A percentile compares a stretch with the other conserved stretches of the same genome.
Conservation (phyloP, 30 jellyfish, hydroid and myxozoan species). For the Calvadosia cruxmelitensis region DNA sequence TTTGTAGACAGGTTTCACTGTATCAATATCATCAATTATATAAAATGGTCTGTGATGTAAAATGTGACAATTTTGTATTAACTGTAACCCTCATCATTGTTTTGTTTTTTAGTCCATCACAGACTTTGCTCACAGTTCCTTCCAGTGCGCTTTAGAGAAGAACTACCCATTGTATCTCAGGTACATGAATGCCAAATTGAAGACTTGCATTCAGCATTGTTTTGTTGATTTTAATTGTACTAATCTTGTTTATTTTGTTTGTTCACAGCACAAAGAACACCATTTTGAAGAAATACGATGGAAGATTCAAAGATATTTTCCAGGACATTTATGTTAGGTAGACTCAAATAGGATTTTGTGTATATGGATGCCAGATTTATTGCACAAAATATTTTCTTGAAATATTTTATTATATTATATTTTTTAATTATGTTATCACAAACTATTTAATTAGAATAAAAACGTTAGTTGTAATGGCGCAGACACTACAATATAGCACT, state of each 20-base stretch:
- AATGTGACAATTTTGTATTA: no score
- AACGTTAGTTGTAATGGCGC: no score
- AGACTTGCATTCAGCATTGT: neutral
- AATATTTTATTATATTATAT: no score
- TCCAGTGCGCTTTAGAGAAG: slow-evolving; percentile 64
- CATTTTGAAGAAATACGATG: slow-evolving; percentile 80
- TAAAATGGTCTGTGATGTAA: no score
- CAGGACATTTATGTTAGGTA: slow-evolving; percentile 75
- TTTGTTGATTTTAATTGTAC: neutral
- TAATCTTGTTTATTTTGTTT: neutral
- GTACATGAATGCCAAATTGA: neutral
- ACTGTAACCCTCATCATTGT: no score
- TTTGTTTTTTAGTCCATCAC: slow-evolving; percentile 56
- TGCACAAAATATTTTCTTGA: no score
- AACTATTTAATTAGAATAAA: no score
- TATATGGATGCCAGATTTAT: no score
- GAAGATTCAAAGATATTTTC: slow-evolving; percentile 77
- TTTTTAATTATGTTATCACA: no score
- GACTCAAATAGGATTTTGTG: slow-evolving; percentile 3
- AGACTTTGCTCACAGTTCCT: slow-evolving; percentile 80
- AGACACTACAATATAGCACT: no score
- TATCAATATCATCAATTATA: no score
- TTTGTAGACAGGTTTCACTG: no score
- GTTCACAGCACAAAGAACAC: slow-evolving; percentile 71
- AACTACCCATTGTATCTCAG: slow-evolving; percentile 55